Base-by-base conservation (phyloP, 2,113 vertebrate species). In the Apus apus region DNA sequence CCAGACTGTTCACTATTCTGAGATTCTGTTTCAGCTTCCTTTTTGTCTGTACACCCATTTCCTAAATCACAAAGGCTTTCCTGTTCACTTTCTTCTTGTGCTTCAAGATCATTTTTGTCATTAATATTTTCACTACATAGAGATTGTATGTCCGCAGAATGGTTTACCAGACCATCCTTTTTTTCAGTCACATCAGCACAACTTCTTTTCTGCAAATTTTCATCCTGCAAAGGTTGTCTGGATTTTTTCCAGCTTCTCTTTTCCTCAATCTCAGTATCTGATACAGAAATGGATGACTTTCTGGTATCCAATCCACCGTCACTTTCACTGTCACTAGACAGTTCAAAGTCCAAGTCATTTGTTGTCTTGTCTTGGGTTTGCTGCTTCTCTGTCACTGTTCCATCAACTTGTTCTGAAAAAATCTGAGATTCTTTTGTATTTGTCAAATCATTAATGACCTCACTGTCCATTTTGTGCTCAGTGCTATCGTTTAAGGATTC, bases 1-100 rank as follows among this genome's bases (percentile, higher is more conserved):
- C 99, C 99, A 6, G 99, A 99, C 70, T 99, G 99, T 76, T 99
- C 99, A 20, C 99, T 99, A 74, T 99, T 99, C 97, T 99, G 99
- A 9, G 99, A 99, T 86, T 99, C 99, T 0, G 99, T 99, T 97
- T 99, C 99, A 0, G 98, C 98, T 95, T 99, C 99, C 70, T 98
- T 98, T 89, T 97, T 98, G 87, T 99, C 99, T 1, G 96, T 77
- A 80, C 98, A 98, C 40, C 99, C 98, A 18, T 99, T 99, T 26
- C 98, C 99, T 30, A 99, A 96, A 66, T 98, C 98, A 6, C 95
- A 96, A 46, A 98, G 98, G 53, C 97, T 94, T 72, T 97, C 98
- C 40, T 92, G 97, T 62, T 98, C 98, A 5, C 90, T 87, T 66
- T 97, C 98, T 51, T 97, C 98, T 64, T 95, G 98, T 12, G 36